These are phyloP conservation scores for Lordiphosa andalusiaca DNA, from an alignment of 2,888 invertebrate species.

Conservation along the genomic window DNA sequence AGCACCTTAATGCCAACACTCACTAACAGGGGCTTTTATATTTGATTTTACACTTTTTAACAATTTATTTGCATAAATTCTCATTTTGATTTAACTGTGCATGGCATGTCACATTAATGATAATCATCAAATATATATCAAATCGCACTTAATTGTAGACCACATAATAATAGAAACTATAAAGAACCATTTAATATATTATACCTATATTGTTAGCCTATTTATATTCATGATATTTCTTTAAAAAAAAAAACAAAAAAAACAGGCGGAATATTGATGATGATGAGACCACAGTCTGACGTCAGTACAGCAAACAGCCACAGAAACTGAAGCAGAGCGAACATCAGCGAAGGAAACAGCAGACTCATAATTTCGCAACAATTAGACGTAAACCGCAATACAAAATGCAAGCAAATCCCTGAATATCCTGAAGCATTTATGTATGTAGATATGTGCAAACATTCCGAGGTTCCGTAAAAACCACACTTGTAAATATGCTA, in stretches of 20 bases:
- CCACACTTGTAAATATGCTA: constrained; percentile 49
- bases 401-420: constrained; percentile 35
- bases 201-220: constrained; percentile 19
- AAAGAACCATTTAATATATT: background rate
- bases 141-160: too few species aligned
- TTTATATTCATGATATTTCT: background rate
- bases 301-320: constrained; percentile 44
- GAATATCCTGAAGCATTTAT: background rate
- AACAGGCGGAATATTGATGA: constrained; percentile 81
- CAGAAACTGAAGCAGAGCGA: constrained; percentile 19
- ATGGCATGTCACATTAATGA: too few species aligned
- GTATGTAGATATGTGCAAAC: constrained; percentile 3
- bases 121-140: too few species aligned
- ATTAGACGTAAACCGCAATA: constrained; percentile 67
- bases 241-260: background rate
- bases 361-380: constrained; percentile 61
- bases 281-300: constrained; percentile 80
- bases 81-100: too few species aligned
- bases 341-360: constrained; percentile 23
- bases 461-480: constrained; percentile 16
- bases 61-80: too few species aligned
- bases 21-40: too few species aligned
- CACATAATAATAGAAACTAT: background rate
- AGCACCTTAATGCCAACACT: too few species aligned
- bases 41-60: too few species aligned